phyloP scores from a whole-genome alignment of 2,797 vertebrate species.

The Peromyscus melanophrys region DNA sequence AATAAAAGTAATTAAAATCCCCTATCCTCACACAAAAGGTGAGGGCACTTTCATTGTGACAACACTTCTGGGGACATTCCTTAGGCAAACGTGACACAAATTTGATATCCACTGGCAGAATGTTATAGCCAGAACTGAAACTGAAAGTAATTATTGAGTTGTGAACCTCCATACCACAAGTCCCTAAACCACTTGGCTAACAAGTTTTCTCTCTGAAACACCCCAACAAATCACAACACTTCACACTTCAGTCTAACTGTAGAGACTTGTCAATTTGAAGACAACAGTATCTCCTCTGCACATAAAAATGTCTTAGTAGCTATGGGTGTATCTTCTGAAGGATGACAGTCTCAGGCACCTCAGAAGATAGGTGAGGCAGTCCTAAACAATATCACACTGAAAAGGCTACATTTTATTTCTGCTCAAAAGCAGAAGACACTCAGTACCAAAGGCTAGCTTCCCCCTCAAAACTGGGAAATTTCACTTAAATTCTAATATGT shows the following conservation, averaged over 20 bases:
- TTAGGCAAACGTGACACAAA: slow-evolving; percentile 51
- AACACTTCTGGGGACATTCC: slow-evolving; percentile 10
- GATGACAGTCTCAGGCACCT: neutral
- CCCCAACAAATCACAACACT: slow-evolving; percentile 65
- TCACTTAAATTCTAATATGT: slow-evolving; percentile 48
- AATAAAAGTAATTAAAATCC: neutral
- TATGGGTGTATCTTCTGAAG: neutral
- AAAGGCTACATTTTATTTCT: slow-evolving; percentile 63
- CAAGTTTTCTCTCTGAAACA: slow-evolving; percentile 69
- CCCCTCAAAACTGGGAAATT: slow-evolving; percentile 40
- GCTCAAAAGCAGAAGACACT: slow-evolving; percentile 31
- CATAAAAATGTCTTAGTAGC: neutral
- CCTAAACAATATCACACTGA: neutral
- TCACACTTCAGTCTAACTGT: slow-evolving; percentile 28
- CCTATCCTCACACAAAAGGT: neutral
- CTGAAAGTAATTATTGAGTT: slow-evolving; percentile 54
- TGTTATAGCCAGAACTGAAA: slow-evolving; percentile 70
- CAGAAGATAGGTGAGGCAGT: neutral
- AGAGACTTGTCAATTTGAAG: slow-evolving; percentile 38
- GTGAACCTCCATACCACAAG: slow-evolving; percentile 26
- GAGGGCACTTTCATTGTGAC: slow-evolving; percentile 26
- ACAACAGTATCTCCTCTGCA: slow-evolving; percentile 42
- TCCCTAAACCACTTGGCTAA: slow-evolving; percentile 62
- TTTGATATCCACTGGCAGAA: neutral
- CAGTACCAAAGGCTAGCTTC: slow-evolving; percentile 25